Conservation (phyloP, 2,113 vertebrate species). For the Tupaia tana region DNA sequence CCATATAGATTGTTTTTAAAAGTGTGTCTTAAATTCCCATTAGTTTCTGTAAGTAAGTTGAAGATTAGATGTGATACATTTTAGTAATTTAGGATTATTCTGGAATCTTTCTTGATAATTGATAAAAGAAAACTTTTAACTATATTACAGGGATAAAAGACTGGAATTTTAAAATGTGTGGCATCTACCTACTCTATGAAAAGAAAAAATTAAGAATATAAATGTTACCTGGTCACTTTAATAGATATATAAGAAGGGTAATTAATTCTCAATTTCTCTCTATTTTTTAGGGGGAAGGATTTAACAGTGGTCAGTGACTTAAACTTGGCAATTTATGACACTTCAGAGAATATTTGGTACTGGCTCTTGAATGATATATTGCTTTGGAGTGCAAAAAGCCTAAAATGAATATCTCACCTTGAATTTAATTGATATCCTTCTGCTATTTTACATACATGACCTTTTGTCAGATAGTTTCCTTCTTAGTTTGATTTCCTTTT, state of each 20-base stretch:
- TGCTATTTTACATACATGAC: constrained; percentile 3
- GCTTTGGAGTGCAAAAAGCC: background rate
- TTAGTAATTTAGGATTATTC: constrained; percentile 2
- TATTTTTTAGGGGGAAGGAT: background rate
- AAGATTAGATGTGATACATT: constrained; percentile 14
- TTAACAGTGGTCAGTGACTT: background rate
- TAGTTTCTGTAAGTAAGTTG: background rate
- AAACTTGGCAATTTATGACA: background rate
- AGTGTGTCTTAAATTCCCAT: background rate
- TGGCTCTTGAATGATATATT: constrained; percentile 11
- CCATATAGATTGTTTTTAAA: constrained; percentile 39
- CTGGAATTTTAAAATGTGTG: constrained; percentile 36
- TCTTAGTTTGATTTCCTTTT: constrained; percentile 18
- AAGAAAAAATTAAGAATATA: constrained; percentile 20
- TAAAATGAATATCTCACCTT: constrained; percentile 33
- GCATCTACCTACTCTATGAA: background rate
- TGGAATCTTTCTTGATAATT: constrained; percentile 19
- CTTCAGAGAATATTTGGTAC: background rate
- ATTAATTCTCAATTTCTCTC: no score
- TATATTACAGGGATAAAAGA: constrained; percentile 3
- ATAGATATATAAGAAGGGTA: background rate
- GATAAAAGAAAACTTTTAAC: constrained; percentile 49
- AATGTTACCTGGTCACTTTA: background rate
- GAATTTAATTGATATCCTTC: constrained; percentile 31
- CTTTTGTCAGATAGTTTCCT: constrained; percentile 6